Conservation (phyloP, 2,888 invertebrate species). For the Marasmarcha lunaedactyla region DNA sequence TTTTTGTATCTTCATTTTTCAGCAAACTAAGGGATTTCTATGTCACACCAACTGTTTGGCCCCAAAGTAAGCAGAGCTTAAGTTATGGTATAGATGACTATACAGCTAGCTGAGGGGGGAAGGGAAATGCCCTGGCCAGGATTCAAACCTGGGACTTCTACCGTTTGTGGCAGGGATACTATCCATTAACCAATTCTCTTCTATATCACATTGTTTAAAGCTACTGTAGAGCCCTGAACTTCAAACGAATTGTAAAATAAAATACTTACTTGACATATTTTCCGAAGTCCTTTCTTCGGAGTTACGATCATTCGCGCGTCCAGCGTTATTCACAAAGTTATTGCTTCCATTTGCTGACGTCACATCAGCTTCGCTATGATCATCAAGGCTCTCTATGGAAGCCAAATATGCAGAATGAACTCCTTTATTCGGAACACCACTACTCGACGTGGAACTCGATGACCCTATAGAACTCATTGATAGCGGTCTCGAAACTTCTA, state of each 20-base stretch:
- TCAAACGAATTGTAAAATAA: background rate
- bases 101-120: no score
- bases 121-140: no score
- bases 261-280: conserved; percentile 41
- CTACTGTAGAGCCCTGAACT: no score
- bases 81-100: no score
- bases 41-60: no score
- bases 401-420: conserved; percentile 85
- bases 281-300: conserved; percentile 9
- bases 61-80: no score
- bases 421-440: conserved; percentile 73
- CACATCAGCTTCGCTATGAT: conserved; percentile 80
- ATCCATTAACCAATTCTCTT: no score
- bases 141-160: no score
- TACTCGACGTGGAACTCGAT: conserved; percentile 75
- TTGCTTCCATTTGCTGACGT: conserved; percentile 56
- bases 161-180: no score
- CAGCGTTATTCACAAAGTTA: conserved; percentile 49
- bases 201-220: no score
- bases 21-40: no score
- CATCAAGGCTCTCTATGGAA: conserved; percentile 88
- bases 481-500: conserved; percentile 74
- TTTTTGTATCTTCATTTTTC: no score
- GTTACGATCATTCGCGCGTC: conserved; percentile 18
- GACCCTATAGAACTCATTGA: conserved; percentile 85